Percentiles rank a stretch among this genome's conserved stretches.
These are phyloP conservation scores for Himalopsyche japonica DNA, from an alignment of 2,888 invertebrate species.

Conservation along the genomic window DNA sequence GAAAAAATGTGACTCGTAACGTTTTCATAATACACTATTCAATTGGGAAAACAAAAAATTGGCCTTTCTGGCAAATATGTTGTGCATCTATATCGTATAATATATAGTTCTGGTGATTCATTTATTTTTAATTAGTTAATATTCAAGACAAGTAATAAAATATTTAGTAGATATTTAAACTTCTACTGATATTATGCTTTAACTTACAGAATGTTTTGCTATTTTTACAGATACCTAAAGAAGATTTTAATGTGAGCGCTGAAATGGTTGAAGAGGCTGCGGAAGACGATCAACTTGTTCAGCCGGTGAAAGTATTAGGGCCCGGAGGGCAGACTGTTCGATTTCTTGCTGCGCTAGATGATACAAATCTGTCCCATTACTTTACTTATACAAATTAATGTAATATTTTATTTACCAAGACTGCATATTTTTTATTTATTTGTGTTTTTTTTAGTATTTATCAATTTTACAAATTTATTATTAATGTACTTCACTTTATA, in stretches of 20 bases:
- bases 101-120: too few relatives aligned
- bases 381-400: not conserved
- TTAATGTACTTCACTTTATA: not conserved
- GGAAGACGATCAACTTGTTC: slow-evolving; percentile 6
- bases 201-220: not conserved
- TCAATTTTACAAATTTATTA: not conserved
- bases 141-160: too few relatives aligned
- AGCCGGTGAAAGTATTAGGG: slow-evolving; percentile 25
- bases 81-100: too few relatives aligned
- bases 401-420: not conserved
- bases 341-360: slow-evolving; percentile 32
- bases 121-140: too few relatives aligned
- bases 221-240: slow-evolving; percentile 28
- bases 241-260: slow-evolving; percentile 21
- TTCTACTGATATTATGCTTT: too few relatives aligned
- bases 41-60: too few relatives aligned
- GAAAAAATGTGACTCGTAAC: too few relatives aligned
- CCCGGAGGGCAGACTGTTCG: slow-evolving; percentile 29
- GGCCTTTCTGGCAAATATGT: too few relatives aligned
- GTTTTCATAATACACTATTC: too few relatives aligned
- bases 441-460: not conserved
- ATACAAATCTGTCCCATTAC: slow-evolving; percentile 19
- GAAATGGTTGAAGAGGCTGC: slow-evolving; percentile 17
- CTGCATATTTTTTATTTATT: not conserved
- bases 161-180: too few relatives aligned